Base-by-base conservation (phyloP, 2,113 vertebrate genomes). In the Macheiramphus alcinus region DNA sequence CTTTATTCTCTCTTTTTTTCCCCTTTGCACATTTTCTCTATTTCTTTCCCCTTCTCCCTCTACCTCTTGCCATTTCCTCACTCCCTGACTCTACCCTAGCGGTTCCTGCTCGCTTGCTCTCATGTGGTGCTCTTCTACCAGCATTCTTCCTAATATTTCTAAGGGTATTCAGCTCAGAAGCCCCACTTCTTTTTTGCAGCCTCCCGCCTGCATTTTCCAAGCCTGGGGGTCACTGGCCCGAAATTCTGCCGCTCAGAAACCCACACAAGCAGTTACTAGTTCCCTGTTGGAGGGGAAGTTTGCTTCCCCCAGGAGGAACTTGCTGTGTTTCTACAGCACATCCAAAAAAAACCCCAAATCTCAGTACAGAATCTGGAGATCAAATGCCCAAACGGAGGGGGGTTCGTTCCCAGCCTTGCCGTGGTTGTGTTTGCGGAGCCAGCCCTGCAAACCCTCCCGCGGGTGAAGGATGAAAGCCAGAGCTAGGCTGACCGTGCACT, bases 231-330 rank as follows among this genome's bases (percentile, higher is more conserved):
- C 53, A 94, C 21, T 2, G 16, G 15, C 26, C 43, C 19, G 15
- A 86, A 75, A 65, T 68, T 74, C 55, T 67, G 42, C 88, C 22
- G 13, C 47, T 62, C 40, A 94, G 65, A 86, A 91, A 74, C 53
- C 26, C 4, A 0, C 47, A 50, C 11, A 38, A 82, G 36, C 25
- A 26, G 70, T 93, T 70, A 42, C 14, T 75, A 89, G 78, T 96
- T 97, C 96, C 84, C 38, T 47, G 32, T 93, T 23, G 7, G 55
- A 93, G 4, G 20, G 93, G 95, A 97, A 95, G 80, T 88, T 85
- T 72, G 38, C 56, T 10, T 58, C 21, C 53, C 11, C 22, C 10
- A 93, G 48, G 73, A 93, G 89, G 95, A 97, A 97, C 83, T 91
- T 75, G 56, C 43, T 68, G 36, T 56, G 25, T 72, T 94, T 91